phyloP scores from a whole-genome alignment of 2,797 vertebrate species.

The Neopelma chrysocephalum region DNA sequence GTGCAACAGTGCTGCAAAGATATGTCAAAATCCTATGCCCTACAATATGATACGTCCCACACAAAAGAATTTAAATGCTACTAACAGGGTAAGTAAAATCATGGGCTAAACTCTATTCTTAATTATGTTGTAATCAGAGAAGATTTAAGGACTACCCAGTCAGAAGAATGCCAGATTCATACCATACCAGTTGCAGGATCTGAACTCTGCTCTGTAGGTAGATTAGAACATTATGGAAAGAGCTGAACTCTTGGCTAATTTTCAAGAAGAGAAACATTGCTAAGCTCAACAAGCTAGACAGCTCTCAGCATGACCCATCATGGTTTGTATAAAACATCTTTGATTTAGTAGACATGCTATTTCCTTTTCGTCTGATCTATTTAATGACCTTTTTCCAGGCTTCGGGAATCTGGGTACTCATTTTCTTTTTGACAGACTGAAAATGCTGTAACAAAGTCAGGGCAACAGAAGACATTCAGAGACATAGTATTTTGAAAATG shows the following conservation, averaged over 20 bases:
- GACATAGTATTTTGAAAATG: neutral
- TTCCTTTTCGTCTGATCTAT: conserved; percentile 43
- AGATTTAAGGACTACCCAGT: neutral
- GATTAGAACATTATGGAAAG: conserved; percentile 46
- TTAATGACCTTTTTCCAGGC: conserved; percentile 31
- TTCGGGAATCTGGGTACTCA: neutral
- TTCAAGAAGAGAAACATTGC: conserved; percentile 24
- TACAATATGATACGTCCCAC: neutral
- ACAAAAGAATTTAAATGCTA: neutral
- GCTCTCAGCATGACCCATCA: conserved; percentile 26
- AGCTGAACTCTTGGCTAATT: conserved; percentile 40
- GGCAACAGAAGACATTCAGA: neutral
- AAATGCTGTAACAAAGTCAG: neutral
- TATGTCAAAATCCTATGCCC: neutral
- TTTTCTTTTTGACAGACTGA: neutral
- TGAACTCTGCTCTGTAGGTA: conserved; percentile 33
- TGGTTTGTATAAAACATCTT: conserved; percentile 45
- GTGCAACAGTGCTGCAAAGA: neutral
- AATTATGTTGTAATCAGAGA: neutral
- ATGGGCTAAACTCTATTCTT: neutral
- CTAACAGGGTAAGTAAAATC: neutral
- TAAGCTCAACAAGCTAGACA: conserved; percentile 45
- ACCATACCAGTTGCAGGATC: neutral
- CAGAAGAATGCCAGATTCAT: neutral
- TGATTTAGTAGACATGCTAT: conserved; percentile 41